Percentiles rank a stretch among this genome's conserved stretches.
Evolutionary conservation across 1,140 invertebrate species (phyloP).

Genomic region (Maconellicoccus hirsutus): DNA sequence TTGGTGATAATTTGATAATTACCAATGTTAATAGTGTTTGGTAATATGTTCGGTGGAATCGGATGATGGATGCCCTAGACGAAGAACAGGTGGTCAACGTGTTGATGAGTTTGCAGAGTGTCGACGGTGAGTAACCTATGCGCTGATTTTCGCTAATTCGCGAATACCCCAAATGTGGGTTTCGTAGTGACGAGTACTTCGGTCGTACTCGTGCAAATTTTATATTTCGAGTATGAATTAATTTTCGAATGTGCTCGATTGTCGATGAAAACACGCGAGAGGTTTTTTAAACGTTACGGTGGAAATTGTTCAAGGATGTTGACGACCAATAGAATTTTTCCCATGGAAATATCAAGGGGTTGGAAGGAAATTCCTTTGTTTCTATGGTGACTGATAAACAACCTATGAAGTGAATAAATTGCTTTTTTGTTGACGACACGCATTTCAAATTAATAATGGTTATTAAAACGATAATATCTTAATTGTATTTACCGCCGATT

Average conservation of each 20-base stretch:
- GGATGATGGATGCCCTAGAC: conserved; percentile 11
- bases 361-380: conserved; percentile 1
- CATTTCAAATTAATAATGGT: conserved; percentile 17
- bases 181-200: background rate
- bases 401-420: conserved; percentile 8
- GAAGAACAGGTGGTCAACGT: conserved; percentile 17
- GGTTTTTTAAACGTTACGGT: background rate
- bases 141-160: too few species aligned
- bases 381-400: conserved; percentile 11
- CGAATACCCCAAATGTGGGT: too few species aligned
- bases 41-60: conserved; percentile 7
- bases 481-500: background rate
- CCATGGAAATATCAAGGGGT: background rate
- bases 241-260: background rate
- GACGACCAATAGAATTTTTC: conserved; percentile 3
- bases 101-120: conserved; percentile 17
- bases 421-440: conserved; percentile 15
- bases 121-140: background rate
- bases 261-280: background rate
- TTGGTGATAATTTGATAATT: background rate
- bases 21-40: background rate
- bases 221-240: background rate
- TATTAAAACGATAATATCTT: conserved; percentile 20
- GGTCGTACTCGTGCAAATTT: background rate
- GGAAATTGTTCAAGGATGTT: background rate